phyloP scores from a whole-genome alignment of 2,888 invertebrate genomes.

The Cephus spinipes region DNA sequence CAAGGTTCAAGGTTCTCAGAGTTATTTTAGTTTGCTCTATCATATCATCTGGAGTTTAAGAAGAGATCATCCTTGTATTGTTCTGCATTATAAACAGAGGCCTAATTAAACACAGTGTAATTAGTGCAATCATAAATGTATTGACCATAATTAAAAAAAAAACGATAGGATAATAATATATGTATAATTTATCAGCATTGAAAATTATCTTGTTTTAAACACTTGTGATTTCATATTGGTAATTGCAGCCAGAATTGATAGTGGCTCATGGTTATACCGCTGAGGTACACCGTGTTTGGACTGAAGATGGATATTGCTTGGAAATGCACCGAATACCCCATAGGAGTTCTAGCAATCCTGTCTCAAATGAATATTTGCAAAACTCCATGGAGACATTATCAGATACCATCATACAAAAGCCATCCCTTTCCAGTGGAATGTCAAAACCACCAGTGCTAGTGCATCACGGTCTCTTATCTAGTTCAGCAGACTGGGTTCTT shows the following conservation, averaged over 20 bases:
- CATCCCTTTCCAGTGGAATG: neutral
- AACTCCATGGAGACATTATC: neutral
- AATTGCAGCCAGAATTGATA: constrained; percentile 67
- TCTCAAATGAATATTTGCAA: neutral
- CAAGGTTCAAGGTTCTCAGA: neutral
- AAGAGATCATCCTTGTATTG: neutral
- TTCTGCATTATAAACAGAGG: neutral
- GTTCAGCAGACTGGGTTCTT: constrained; percentile 61
- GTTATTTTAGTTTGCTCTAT: neutral
- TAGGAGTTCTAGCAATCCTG: neutral
- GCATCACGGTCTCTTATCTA: constrained; percentile 58
- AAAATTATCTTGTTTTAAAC: neutral
- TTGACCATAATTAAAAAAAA: neutral
- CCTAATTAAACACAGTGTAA: too few relatives aligned
- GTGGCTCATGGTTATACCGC: constrained; percentile 64
- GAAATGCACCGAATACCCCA: constrained; percentile 65
- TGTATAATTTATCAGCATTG: neutral
- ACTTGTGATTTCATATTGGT: constrained; percentile 6
- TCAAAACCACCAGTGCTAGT: constrained; percentile 51
- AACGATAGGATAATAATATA: neutral
- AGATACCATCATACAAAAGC: neutral
- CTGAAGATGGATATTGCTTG: constrained; percentile 68
- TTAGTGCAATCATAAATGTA: neutral
- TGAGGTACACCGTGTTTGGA: constrained; percentile 65
- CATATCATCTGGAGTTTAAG: neutral